Percentiles rank a stretch among this genome's conserved stretches.
phyloP scores from a whole-genome alignment of 2,888 invertebrate species.

The Bombylius discolor region DNA sequence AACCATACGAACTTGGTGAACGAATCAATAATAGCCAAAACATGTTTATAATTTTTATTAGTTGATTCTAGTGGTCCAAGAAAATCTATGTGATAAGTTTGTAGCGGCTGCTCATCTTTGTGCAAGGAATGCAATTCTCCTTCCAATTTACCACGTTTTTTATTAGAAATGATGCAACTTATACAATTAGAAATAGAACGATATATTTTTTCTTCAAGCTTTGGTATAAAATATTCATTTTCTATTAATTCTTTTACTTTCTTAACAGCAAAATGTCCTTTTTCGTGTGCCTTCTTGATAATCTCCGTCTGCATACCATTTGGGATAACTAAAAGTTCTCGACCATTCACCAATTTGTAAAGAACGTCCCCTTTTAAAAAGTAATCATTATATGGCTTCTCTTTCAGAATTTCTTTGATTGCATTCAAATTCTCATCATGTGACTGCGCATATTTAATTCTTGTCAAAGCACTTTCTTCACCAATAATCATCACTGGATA shows the following conservation, averaged over 20 bases:
- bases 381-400: not conserved
- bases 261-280: constrained; percentile 4
- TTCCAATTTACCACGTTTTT: not conserved
- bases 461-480: not conserved
- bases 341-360: not conserved
- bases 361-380: not conserved
- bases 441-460: constrained; percentile 1
- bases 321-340: constrained; percentile 2
- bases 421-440: not conserved
- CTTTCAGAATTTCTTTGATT: not conserved
- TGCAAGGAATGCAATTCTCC: constrained; percentile 3
- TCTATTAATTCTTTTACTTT: not conserved
- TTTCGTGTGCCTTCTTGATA: not conserved
- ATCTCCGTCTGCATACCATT: constrained; percentile 7
- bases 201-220: not conserved
- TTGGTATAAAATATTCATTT: not conserved
- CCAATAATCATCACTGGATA: not conserved
- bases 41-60: not conserved
- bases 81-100: constrained; percentile 4
- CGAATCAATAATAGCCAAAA: not conserved
- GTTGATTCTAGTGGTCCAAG: constrained; percentile 2
- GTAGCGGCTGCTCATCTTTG: constrained; percentile 1
- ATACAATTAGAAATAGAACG: not conserved
- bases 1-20: not conserved
- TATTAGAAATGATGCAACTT: not conserved